Percentiles rank a stretch among this genome's conserved stretches.
These are phyloP conservation scores for Vandiemenella viatica DNA, from an alignment of 2,888 invertebrate genomes.

Conservation along the genomic window DNA sequence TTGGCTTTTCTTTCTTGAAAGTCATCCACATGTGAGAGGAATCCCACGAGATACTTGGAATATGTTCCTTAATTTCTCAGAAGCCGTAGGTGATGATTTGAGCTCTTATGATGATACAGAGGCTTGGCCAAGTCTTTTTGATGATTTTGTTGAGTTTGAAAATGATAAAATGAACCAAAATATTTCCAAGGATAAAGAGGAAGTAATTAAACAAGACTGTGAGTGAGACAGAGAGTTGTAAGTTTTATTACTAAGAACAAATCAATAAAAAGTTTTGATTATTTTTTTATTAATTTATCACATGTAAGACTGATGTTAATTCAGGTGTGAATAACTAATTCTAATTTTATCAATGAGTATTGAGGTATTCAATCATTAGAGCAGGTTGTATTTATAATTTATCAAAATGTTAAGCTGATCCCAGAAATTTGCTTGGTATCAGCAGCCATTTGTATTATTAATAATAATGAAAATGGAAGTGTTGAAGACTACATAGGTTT, in stretches of 20 bases:
- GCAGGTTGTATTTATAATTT: too few relatives aligned
- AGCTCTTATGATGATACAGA: constrained; percentile 90
- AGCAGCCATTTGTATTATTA: too few relatives aligned
- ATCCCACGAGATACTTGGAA: constrained; percentile 94
- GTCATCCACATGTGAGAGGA: constrained; percentile 66
- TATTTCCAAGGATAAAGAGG: constrained; percentile 29
- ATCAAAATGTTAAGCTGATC: too few relatives aligned
- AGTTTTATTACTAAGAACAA: neutral
- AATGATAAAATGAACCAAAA: constrained; percentile 89
- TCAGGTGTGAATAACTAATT: too few relatives aligned
- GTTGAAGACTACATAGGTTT: too few relatives aligned
- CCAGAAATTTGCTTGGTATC: too few relatives aligned
- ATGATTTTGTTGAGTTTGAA: constrained; percentile 93
- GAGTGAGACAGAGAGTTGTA: neutral
- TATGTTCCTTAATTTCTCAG: constrained; percentile 92
- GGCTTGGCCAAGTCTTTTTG: constrained; percentile 94
- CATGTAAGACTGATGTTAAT: too few relatives aligned
- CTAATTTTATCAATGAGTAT: too few relatives aligned
- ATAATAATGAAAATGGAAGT: too few relatives aligned
- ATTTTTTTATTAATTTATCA: neutral
- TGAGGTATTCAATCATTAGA: too few relatives aligned
- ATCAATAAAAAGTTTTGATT: neutral
- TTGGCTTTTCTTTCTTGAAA: constrained; percentile 79
- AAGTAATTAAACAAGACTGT: neutral
- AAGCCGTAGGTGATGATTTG: constrained; percentile 80